Base-by-base conservation (phyloP, 2,113 vertebrate species). In the Saccopteryx bilineata region DNA sequence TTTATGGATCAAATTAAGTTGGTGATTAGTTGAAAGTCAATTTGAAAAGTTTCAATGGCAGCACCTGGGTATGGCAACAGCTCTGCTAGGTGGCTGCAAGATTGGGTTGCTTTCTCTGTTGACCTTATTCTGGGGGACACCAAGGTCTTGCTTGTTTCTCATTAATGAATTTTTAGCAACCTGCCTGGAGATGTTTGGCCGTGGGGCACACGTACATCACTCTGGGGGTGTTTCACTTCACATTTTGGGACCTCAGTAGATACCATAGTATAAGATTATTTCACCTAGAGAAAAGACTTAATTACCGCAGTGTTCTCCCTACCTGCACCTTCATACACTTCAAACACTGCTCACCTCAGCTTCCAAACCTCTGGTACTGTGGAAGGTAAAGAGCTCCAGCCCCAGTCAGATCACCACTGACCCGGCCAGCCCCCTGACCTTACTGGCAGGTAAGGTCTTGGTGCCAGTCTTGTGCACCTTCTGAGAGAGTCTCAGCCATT, bases 271-370 rank as follows among this genome's bases (percentile, higher is more conserved):
- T 96, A 96, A 83, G 92, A 94, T 96, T 93, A 94, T 88, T 96
- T 97, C 12, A 79, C 97, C 97, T 86, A 93, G 58, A 94, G 95
- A 91, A 95, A 94, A 96, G 92, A 93, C 88, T 94, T 96, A 96
- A 95, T 96, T 92, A 93, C 60, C 58, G 84, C 52, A 31, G 24
- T 19, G 33, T 80, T 87, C 78, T 95, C 26, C 74, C 63, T n/a
- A 3, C 71, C 78, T 92, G 15, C 39, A 58, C 54, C 82, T 0
- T 1, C 39, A 11, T 66, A 39, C 5, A 50, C 66, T 90, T 76
- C 21, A n/a, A 80, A 92, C 90, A 28, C 71, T n/a, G 21, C 85
- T 96, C 23, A 5, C 46, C 94, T 95, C 50, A 4, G 24, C 85
- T 78, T 81, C 21, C 33, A 23, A 7, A 63, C 83, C 54, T 71